Evolutionary conservation across 2,113 vertebrate species (phyloP), one percentile per base, ranked within the genome.

Genomic region (Pseudorhombus dupliciocellatus): DNA sequence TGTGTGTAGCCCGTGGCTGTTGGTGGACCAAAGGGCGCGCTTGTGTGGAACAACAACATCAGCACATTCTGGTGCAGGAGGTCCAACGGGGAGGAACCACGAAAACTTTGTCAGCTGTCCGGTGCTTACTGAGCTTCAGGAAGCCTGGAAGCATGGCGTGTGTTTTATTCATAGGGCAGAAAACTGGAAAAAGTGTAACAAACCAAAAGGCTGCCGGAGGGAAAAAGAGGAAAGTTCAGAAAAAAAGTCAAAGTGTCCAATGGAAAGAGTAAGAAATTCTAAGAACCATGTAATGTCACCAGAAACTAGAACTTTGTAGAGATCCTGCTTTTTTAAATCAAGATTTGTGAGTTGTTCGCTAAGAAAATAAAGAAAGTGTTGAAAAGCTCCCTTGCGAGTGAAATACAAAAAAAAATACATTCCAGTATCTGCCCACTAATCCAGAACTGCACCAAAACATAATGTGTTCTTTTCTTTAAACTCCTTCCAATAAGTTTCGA

Each of bases 81-180:
- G 77, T 83, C 73, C 68, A 60, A 42, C 18, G 5, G 75, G 66
- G 80, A 80, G 70, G 64, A 73, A 76, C 69, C 62, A 1, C 12
- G 63, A 51, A 64, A 80, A 83, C 54, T 53, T 66, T 59, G 70
- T 26, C 44, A 64, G 50, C 61, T 71, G 76, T 64, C 80, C 58
- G 63, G 71, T 78, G 55, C 72, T 81, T 70, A 15, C 57, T 56
- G 68, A 60, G 75, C 72, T 79, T 37, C 40, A 65, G 88, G 81
- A 79, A 84, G 66, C 79, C 67, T 51, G 25, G 37, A 54, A 81
- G 72, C 18, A 0, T 4, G 30, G 26, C 52, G 34, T 44, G 88
- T 89, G 53, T 83, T 90, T 91, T 82, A 89, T 91, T 92, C 71
- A 87, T 88, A 66, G 56, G n/a, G 48, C 51, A 68, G 65, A 80